A percentile compares a stretch with the other conserved stretches of the same genome.
Conservation (phyloP, 2,113 vertebrate genomes). For the Passer domesticus region DNA sequence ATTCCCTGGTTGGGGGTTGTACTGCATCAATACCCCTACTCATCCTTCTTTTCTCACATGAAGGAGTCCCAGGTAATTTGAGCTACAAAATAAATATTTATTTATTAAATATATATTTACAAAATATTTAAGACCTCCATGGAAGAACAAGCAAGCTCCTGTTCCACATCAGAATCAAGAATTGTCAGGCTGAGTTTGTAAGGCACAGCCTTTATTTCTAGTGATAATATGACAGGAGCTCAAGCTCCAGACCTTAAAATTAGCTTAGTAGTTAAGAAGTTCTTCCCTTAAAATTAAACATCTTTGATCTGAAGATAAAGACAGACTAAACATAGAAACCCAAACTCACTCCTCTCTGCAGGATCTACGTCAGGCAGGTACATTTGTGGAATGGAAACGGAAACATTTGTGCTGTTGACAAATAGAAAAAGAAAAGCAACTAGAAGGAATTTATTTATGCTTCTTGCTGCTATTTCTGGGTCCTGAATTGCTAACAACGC, state of each 20-base stretch:
- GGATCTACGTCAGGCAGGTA: background rate
- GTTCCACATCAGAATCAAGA: background rate
- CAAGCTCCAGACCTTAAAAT: background rate
- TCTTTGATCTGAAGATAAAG: background rate
- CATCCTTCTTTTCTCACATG: background rate
- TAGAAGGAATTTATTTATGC: background rate
- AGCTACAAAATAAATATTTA: background rate
- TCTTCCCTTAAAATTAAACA: background rate
- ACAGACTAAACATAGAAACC: background rate
- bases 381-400: background rate
- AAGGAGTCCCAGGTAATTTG: background rate
- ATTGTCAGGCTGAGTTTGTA: background rate
- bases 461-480: background rate
- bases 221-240: background rate
- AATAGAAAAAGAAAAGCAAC: background rate
- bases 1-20: too few species aligned
- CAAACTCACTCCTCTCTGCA: background rate
- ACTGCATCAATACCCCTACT: background rate
- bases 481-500: background rate
- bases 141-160: background rate
- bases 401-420: background rate
- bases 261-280: background rate
- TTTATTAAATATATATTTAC: too few species aligned
- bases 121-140: accelerated
- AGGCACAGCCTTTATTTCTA: background rate